Evolutionary conservation across 2,113 vertebrate species (phyloP), one percentile per base, ranked within the genome.

Genomic region (Periophthalmus modestus): DNA sequence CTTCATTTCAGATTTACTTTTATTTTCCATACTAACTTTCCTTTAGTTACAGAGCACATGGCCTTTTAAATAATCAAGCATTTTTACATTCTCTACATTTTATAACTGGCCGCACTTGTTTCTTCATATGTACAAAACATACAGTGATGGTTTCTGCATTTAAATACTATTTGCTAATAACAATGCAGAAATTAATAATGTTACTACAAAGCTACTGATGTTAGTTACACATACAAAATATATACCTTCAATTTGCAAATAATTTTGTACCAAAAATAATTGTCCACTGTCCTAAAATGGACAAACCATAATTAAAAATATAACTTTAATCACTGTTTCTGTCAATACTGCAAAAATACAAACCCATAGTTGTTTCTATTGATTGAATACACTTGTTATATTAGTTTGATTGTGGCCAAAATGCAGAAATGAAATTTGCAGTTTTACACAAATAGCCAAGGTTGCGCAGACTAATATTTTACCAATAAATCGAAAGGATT

Each of bases 1-100:
- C 83, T 80, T 77, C 86, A 88, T 89, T 78, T 81, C 71, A 77
- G 70, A 83, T 77, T 88, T 84, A 34, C 23, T 63, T 82, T 83
- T 82, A 36, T 78, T 86, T 83, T 83, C 73, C 89, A 86, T 90
- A 68, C 79, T 86, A 66, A 43, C 71, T 73, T 69, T 72, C 74
- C 81, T 76, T 72, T 50, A 72, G 71, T 80, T 63, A 71, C n/a
- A 66, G 79, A 75, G 72, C 77, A 80, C 79, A 75, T 85, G 36
- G 34, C 50, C 68, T 71, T 66, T 66, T 48, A 73, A 10, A 71
- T 66, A 90, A 86, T 90, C 81, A 83, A 88, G 76, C 87, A 90
- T 62, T 71, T 91, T 89, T 81, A 85, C 82, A 83, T 72, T 81
- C 80, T 88, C 82, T 89, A 81, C 14, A 28, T 39, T 54, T 70